Conservation (phyloP, 2,113 vertebrate genomes). For the Scopus umbretta region DNA sequence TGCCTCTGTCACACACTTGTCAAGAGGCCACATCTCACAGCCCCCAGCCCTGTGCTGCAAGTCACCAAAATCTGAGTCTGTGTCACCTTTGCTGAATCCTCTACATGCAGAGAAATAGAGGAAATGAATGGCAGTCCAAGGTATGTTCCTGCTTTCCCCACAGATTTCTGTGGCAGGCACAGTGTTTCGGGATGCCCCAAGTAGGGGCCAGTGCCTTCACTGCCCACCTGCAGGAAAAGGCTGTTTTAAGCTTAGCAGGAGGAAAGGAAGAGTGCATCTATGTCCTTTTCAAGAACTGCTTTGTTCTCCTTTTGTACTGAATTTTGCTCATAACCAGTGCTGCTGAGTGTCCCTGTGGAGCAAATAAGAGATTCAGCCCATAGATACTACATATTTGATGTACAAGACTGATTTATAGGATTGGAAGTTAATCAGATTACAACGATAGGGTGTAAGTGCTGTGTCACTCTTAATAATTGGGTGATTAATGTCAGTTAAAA, state of each 20-base stretch:
- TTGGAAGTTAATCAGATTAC: constrained; percentile 50
- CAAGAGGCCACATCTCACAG: not conserved
- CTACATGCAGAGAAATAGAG: not conserved
- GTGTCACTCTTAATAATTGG: constrained; percentile 51
- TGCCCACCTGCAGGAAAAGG: not conserved
- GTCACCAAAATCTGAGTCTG: not conserved
- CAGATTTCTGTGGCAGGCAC: not conserved
- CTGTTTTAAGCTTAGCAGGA: not conserved
- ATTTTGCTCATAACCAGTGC: not conserved
- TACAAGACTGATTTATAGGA: constrained; percentile 41
- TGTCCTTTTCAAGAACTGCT: not conserved
- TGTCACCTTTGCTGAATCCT: not conserved
- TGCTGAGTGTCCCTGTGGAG: not conserved
- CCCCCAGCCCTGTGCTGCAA: not conserved
- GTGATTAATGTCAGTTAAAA: constrained; percentile 45
- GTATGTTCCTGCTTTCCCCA: not conserved
- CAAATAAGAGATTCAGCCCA: constrained; percentile 5
- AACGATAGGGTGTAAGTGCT: constrained; percentile 26
- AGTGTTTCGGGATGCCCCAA: not conserved
- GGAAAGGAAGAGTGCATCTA: not conserved
- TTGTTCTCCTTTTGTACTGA: not conserved
- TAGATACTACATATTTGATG: not conserved
- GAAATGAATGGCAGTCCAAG: not conserved
- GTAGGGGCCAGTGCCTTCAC: not conserved
- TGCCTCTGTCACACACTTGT: not conserved